A percentile compares a stretch with the other conserved stretches of the same genome.
Evolutionary conservation across 1,140 invertebrate genomes (phyloP).

Genomic region (Pseudomyrmex flavicornis): DNA sequence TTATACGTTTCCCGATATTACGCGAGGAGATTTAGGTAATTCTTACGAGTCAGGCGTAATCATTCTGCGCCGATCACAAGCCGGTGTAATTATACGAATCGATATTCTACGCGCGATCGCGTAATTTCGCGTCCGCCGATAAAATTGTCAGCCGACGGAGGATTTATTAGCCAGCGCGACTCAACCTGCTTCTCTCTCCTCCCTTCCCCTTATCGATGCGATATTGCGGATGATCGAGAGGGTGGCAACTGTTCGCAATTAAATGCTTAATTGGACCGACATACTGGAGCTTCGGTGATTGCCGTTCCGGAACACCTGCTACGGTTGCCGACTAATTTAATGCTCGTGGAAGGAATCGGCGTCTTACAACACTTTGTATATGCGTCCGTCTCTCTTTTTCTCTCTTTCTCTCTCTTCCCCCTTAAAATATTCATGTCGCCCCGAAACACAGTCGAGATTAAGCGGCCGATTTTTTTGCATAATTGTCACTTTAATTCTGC

Average conservation of each 20-base stretch:
- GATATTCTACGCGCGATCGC: constrained; percentile 48
- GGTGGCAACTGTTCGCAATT: constrained; percentile 67
- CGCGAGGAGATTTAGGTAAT: neutral
- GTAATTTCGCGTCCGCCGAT: constrained; percentile 25
- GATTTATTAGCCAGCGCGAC: constrained; percentile 36
- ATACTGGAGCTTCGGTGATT: constrained; percentile 50
- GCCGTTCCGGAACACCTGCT: constrained; percentile 64
- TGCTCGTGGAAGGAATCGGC: constrained; percentile 37
- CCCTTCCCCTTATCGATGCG: constrained; percentile 10
- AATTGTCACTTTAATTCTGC: constrained; percentile 52
- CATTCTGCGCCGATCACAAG: neutral
- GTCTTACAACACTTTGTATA: constrained; percentile 40
- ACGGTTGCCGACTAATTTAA: constrained; percentile 49
- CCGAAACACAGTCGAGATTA: constrained; percentile 18
- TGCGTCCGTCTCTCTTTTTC: neutral
- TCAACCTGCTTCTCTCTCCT: neutral
- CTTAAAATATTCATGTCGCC: constrained; percentile 40
- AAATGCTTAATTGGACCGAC: constrained; percentile 70
- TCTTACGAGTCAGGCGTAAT: neutral
- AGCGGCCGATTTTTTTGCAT: constrained; percentile 21
- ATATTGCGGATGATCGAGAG: constrained; percentile 66
- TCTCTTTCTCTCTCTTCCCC: neutral
- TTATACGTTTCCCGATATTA: neutral
- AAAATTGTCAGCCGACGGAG: constrained; percentile 46
- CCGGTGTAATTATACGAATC: constrained; percentile 34